Evolutionary conservation across 2,797 vertebrate species (phyloP).

Genomic region (Hapalemur alaotrensis): DNA sequence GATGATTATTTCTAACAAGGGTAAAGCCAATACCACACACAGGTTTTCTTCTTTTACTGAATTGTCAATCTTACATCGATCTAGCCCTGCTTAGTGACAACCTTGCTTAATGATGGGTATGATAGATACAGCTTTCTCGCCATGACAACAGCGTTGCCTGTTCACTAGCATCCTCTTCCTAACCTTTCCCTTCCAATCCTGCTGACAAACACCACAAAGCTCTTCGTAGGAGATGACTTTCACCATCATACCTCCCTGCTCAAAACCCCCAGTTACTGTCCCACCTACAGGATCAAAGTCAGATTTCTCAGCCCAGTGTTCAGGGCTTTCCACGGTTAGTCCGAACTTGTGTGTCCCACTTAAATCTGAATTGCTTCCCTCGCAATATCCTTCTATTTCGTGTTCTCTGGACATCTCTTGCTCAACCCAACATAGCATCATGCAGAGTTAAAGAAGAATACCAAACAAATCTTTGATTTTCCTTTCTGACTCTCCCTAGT

Average conservation of each 20-base stretch:
- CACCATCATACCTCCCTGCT: not conserved
- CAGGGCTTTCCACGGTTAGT: not conserved
- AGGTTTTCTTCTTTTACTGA: not conserved
- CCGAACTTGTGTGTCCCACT: not conserved
- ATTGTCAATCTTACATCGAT: not conserved
- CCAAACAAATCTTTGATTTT: not conserved
- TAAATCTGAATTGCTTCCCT: not conserved
- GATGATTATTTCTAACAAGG: constrained; percentile 5
- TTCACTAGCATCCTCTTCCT: not conserved
- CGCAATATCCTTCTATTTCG: not conserved
- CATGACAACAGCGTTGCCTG: not conserved
- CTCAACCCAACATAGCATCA: not conserved
- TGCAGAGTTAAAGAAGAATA: not conserved
- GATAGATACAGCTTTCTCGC: not conserved
- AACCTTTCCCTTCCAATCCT: not conserved
- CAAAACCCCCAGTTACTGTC: not conserved
- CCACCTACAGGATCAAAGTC: not conserved
- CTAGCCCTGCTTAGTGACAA: not conserved
- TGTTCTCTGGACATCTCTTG: not conserved
- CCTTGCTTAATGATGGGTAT: not conserved
- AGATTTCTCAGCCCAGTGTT: not conserved
- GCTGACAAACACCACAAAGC: not conserved
- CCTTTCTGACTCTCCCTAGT: not conserved
- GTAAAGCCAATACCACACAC: not conserved
- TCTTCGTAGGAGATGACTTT: not conserved